Evolutionary conservation across 2,113 vertebrate species (phyloP).

Genomic region (Menidia beryllina): DNA sequence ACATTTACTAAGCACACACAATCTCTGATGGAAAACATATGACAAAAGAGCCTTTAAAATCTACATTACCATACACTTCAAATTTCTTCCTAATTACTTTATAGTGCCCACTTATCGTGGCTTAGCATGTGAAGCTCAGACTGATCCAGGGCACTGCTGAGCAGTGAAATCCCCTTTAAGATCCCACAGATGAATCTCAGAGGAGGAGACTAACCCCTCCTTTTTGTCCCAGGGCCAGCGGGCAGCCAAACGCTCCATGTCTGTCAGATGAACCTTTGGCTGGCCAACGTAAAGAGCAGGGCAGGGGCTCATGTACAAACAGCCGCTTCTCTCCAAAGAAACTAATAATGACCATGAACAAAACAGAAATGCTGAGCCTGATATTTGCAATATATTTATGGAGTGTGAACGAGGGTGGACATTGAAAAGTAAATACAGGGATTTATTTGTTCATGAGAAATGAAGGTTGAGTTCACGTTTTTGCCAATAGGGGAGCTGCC

Average conservation of each 20-base stretch:
- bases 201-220: slow-evolving; percentile 54
- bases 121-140: slow-evolving; percentile 40
- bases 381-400: slow-evolving; percentile 21
- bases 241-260: slow-evolving; percentile 49
- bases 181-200: slow-evolving; percentile 54
- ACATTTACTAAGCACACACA: not conserved
- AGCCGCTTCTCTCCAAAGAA: not conserved
- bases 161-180: slow-evolving; percentile 61
- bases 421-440: not conserved
- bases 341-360: not conserved
- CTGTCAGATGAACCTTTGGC: slow-evolving; percentile 51
- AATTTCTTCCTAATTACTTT: slow-evolving; percentile 3
- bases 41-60: not conserved
- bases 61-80: not conserved
- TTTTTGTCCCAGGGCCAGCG: slow-evolving; percentile 45
- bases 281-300: slow-evolving; percentile 21
- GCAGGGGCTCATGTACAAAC: not conserved
- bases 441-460: not conserved
- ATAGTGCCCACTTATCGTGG: slow-evolving; percentile 30
- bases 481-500: slow-evolving; percentile 49
- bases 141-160: slow-evolving; percentile 58
- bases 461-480: slow-evolving; percentile 27
- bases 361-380: slow-evolving; percentile 17
- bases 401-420: not conserved
- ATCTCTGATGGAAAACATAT: slow-evolving; percentile 1